These are phyloP conservation scores for Clistopyga incitator DNA, from an alignment of 2,888 invertebrate genomes.

Conservation along the genomic window DNA sequence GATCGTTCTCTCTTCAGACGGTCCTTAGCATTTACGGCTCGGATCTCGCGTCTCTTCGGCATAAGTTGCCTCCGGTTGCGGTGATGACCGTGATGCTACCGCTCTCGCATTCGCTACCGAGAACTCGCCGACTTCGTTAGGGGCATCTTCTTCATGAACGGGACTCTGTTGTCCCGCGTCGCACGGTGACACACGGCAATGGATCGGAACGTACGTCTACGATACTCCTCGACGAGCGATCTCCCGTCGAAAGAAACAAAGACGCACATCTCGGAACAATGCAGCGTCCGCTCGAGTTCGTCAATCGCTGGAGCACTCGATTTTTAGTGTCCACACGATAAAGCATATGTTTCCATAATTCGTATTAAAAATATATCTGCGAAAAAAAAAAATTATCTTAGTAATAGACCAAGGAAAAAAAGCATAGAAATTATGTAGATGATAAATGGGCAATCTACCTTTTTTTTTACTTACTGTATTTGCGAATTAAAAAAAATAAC, in stretches of 20 bases:
- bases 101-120: slow-evolving; percentile 70
- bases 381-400: too few species aligned
- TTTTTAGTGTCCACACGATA: too few species aligned
- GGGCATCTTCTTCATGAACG: slow-evolving; percentile 46
- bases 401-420: too few species aligned
- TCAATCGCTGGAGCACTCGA: background rate
- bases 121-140: slow-evolving; percentile 78
- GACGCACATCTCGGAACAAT: background rate
- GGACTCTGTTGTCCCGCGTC: slow-evolving; percentile 49
- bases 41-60: slow-evolving; percentile 38
- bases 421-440: too few species aligned
- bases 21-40: slow-evolving; percentile 57
- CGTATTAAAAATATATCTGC: too few species aligned
- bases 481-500: background rate
- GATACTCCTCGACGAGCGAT: background rate
- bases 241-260: background rate
- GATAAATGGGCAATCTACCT: too few species aligned
- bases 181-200: slow-evolving; percentile 33
- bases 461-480: too few species aligned
- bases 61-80: slow-evolving; percentile 32
- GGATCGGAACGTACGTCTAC: slow-evolving; percentile 32
- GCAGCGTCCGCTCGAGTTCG: background rate
- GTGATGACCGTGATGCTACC: slow-evolving; percentile 43
- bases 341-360: too few species aligned
- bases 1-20: slow-evolving; percentile 50